Evolutionary conservation across 2,113 vertebrate genomes (phyloP), one percentile per base, ranked within the genome.

Genomic region (Columba janthina): DNA sequence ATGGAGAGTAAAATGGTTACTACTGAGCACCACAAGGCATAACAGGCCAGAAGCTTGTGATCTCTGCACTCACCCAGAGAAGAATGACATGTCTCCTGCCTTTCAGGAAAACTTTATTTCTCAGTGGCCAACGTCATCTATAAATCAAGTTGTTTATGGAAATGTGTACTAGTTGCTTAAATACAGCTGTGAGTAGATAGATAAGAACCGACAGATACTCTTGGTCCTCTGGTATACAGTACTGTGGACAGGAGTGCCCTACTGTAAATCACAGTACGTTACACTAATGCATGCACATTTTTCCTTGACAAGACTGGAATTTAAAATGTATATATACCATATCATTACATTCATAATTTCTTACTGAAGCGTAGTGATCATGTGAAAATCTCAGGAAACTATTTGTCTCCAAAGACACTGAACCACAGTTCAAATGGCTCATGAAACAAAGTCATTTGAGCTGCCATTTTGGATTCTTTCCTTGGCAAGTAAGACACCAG

Each of bases 81-180:
- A 92, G 88, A 91, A 90, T 29, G 42, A 58, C 53, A 70, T 11
- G 6, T 58, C 71, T 90, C 44, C 51, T 71, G 64, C 40, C 42
- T 82, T 77, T 88, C 65, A 86, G 26, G 62, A 89, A 86, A 94
- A 71, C 75, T 85, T 74, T 70, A 86, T 40, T 89, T 69, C 71
- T 72, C 81, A 74, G 87, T 87, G 89, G 75, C 82, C 80, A 93
- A 32, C 34, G 78, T 21, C 44, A 66, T 50, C 92, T 91, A 91
- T 80, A 95, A 89, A 95, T 96, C 88, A 96, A 85, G 48, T 44
- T 96, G 93, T 94, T 96, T 96, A 95, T 67, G 78, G 79, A 80
- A 88, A 65, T 4, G 10, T 84, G 79, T 94, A 93, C 90, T 88
- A 92, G 67, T 94, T 94, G 65, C 85, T 96, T 93, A 97, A 96